Conservation (phyloP, 2,888 invertebrate genomes). For the Trissolcus japonicus region DNA sequence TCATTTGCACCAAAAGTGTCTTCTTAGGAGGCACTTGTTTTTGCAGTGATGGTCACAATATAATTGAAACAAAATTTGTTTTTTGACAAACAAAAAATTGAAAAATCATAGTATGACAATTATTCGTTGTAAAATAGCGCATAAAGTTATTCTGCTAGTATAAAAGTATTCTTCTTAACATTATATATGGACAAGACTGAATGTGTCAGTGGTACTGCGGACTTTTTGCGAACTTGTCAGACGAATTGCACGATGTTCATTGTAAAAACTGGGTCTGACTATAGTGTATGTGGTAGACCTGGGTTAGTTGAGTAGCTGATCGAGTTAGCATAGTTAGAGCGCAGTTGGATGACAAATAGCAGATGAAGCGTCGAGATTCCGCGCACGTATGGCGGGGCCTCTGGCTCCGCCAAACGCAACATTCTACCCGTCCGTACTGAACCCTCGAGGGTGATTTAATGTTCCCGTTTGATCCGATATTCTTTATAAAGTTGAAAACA, state of each 20-base stretch:
- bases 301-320: conserved; percentile 68
- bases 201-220: no score
- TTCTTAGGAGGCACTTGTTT: no score
- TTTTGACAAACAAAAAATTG: no score
- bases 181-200: no score
- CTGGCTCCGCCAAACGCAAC: conserved; percentile 60
- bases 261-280: conserved; percentile 7
- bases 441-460: conserved; percentile 69
- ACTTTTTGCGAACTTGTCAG: no score
- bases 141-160: no score
- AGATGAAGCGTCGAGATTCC: conserved; percentile 68
- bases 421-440: conserved; percentile 50
- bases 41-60: no score
- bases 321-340: conserved; percentile 68
- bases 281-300: conserved; percentile 27
- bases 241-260: neutral
- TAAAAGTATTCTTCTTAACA: no score
- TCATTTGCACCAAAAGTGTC: no score
- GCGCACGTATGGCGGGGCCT: conserved; percentile 64
- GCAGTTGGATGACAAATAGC: conserved; percentile 70
- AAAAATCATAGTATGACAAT: no score
- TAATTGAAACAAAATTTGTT: no score
- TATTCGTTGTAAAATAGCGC: no score
- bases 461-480: conserved; percentile 69
- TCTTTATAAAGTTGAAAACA: conserved; percentile 68